Conservation (phyloP, 2,888 invertebrate genomes). For the Opisthograptis luteolata region DNA sequence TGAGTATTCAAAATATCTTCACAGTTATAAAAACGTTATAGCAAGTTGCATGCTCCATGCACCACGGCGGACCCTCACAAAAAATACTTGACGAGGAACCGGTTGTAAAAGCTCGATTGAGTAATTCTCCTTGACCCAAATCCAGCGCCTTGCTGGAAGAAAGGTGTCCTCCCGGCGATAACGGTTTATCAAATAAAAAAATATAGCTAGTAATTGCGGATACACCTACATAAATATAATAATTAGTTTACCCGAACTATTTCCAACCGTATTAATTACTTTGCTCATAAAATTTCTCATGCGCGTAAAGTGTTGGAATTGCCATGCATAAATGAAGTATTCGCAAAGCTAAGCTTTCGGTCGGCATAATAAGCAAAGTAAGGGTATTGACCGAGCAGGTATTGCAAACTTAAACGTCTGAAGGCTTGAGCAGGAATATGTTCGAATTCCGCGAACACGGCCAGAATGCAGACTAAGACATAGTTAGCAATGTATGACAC, state of each 20-base stretch:
- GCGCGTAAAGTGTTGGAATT: constrained; percentile 10
- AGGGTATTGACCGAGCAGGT: constrained; percentile 53
- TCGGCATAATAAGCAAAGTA: constrained; percentile 49
- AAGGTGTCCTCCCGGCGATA: constrained; percentile 50
- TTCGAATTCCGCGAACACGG: background rate
- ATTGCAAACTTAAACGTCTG: constrained; percentile 38
- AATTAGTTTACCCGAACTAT: background rate
- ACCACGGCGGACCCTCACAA: constrained; percentile 39
- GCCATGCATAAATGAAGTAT: constrained; percentile 15
- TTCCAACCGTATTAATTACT: constrained; percentile 6
- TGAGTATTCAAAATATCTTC: constrained; percentile 5
- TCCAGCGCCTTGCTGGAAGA: constrained; percentile 58
- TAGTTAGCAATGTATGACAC: background rate
- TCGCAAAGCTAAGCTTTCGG: constrained; percentile 39
- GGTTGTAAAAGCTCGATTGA: constrained; percentile 64
- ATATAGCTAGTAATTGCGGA: background rate
- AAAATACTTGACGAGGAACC: constrained; percentile 54
- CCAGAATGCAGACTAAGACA: background rate
- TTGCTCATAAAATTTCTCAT: constrained; percentile 13
- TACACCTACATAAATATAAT: too few relatives aligned
- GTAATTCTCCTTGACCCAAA: constrained; percentile 74
- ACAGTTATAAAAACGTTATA: constrained; percentile 14
- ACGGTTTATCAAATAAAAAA: constrained; percentile 2
- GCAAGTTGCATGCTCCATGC: constrained; percentile 22
- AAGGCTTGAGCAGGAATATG: constrained; percentile 12